Conservation (phyloP, 2,113 vertebrate genomes). For the Hiodon alosoides region DNA sequence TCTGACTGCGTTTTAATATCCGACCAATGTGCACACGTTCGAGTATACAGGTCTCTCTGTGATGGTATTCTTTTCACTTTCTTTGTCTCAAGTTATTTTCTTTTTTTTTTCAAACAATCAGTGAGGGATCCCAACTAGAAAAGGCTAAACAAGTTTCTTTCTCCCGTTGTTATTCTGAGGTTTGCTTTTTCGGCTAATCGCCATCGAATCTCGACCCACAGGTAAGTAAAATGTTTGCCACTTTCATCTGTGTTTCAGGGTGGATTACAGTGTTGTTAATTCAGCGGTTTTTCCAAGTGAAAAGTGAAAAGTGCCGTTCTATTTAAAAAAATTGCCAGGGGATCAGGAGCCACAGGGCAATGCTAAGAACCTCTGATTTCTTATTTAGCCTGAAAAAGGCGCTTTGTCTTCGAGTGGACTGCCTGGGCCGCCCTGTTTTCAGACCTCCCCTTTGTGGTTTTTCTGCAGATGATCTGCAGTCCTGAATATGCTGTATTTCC, state of each 20-base stretch:
- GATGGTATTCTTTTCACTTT: not conserved
- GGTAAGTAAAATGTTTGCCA: constrained; percentile 5
- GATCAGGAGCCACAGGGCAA: not conserved
- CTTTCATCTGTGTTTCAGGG: not conserved
- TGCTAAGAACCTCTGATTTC: no score
- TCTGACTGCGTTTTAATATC: not conserved
- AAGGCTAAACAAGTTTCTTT: not conserved
- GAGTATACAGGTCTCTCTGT: not conserved
- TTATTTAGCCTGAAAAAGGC: not conserved
- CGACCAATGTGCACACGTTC: not conserved
- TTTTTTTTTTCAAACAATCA: not conserved
- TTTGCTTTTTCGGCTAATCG: not conserved
- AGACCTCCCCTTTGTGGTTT: no score
- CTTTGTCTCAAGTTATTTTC: not conserved
- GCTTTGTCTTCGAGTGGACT: not conserved
- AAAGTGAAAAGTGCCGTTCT: not conserved
- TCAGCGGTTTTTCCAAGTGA: not conserved
- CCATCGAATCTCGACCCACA: not conserved
- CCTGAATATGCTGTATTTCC: no score
- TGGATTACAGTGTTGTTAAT: not conserved
- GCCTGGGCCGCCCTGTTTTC: not conserved
- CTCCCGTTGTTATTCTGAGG: not conserved
- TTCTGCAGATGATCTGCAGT: no score
- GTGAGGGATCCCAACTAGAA: no score
- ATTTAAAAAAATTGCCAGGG: not conserved